Base-by-base conservation (phyloP, 2,888 invertebrate species). In the Watsonalla cultraria region DNA sequence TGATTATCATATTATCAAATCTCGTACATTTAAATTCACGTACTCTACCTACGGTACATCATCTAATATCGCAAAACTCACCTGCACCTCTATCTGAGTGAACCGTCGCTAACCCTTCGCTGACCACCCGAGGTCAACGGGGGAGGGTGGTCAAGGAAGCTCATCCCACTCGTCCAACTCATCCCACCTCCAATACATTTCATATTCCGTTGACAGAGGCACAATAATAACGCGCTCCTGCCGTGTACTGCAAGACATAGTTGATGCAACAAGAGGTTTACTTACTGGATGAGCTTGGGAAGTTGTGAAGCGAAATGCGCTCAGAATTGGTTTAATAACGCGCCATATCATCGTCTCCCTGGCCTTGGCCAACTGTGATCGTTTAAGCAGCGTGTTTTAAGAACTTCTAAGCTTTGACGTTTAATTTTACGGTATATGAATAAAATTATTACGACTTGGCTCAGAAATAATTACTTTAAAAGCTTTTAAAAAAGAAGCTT, bases 171-270 rank as follows among this genome's bases (percentile, higher is more conserved):
- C n/a, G n/a, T n/a, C n/a, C n/a, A n/a, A n/a, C 87, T 87, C 90
- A 89, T 89, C 90, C 89, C 84, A 65, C 78, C 80, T 80, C 86
- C 90, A 90, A 90, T 90, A 90, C 89, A 90, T 90, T 90, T 90
- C 90, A 90, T 90, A 90, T 90, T 90, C 90, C 90, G 90, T 87
- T 89, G 90, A 90, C 90, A 90, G 90, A 86, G 87, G 89, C 88
- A 84, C 89, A 90, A 89, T 90, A 90, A 90, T 90, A 87, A 89
- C 85, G 83, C 82, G 76, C 74, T 71, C 61, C 79, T 72, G 68
- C 75, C 78, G 83, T 85, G 86, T 82, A 86, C 84, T 84, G 83
- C 86, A 84, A 79, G 86, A 83, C 85, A 80, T 86, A 86, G 87
- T 87, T 86, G 74, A 76, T 70, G 71, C 48, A 62, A 76, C 34